phyloP scores from a whole-genome alignment of 2,888 invertebrate species.

The Schizaphis graminum region DNA sequence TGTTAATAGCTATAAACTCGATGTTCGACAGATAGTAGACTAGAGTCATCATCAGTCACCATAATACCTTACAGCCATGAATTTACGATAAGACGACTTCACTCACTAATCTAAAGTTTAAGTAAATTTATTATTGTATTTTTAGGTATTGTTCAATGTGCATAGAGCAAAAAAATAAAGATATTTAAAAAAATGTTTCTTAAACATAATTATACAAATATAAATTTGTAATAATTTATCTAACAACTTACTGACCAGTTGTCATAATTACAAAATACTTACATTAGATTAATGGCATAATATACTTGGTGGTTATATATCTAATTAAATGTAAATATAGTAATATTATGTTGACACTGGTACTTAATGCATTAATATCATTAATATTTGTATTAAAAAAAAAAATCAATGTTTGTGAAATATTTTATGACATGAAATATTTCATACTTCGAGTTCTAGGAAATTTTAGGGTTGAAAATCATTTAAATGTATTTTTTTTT shows the following conservation, averaged over 20 bases:
- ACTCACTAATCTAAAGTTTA: neutral
- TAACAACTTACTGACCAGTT: neutral
- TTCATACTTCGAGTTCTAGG: no score
- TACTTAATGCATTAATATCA: no score
- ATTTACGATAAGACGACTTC: neutral
- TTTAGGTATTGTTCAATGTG: neutral
- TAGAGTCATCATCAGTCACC: neutral
- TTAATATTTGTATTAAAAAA: no score
- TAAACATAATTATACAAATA: neutral
- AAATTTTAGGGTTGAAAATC: neutral
- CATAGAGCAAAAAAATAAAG: neutral
- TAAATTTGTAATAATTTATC: neutral
- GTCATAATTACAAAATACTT: neutral
- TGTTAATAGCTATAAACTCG: neutral
- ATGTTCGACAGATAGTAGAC: neutral
- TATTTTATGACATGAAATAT: no score
- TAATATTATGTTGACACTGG: no score
- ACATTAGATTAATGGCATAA: no score
- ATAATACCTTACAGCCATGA: neutral
- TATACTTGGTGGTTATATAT: no score
- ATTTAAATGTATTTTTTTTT: neutral
- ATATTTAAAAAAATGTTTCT: neutral
- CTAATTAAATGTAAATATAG: no score
- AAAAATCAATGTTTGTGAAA: no score
- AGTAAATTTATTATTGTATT: neutral